Evolutionary conservation across 2,113 vertebrate genomes (phyloP), one percentile per base, ranked within the genome.

Genomic region (Phaetusa simplex): DNA sequence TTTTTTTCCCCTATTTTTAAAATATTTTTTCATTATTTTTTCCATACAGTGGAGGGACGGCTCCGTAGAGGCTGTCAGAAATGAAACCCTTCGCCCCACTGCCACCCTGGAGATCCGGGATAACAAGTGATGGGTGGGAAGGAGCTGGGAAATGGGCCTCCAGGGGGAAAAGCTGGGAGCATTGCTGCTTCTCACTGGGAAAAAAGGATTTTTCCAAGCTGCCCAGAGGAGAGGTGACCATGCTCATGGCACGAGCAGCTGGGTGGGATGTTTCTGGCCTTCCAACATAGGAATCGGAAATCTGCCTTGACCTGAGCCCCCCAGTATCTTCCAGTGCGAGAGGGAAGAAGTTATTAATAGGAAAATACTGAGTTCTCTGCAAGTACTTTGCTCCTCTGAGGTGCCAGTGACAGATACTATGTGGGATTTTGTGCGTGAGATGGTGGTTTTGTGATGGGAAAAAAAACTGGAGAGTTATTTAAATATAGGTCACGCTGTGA

Each of bases 371-470:
- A 95, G 49, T 34, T 88, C 11, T 81, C 64, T 92, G 86, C 53
- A 77, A 80, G 66, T 80, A n/a, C 56, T 93, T 86, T 77, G 32
- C 50, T 94, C 62, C 86, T 93, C 91, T 86, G 91, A 95, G 85
- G 88, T 96, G 82, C 71, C 40, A 66, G 88, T 93, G 94, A 90
- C 94, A 95, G 94, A 86, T 91, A 91, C 93, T 81, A 20, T 71
- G 95, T 95, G 95, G 88, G 94, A 88, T 93, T 95, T 88, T 36
- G 40, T 93, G 84, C 10, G 13, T 65, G 87, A 96, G 83, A 55
- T 91, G 72, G 76, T 81, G 66, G 18, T 91, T 91, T 95, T 88
- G 65, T 76, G 69, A 87, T 49, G 56, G 86, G 13, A 29, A 2
- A 20, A 69, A 85, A 90, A 72, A 66, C 22, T 8, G 38, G 43